Percentiles rank a stretch among this genome's conserved stretches.
Conservation (phyloP, 2,797 vertebrate species). For the Pseudomugil gertrudae region DNA sequence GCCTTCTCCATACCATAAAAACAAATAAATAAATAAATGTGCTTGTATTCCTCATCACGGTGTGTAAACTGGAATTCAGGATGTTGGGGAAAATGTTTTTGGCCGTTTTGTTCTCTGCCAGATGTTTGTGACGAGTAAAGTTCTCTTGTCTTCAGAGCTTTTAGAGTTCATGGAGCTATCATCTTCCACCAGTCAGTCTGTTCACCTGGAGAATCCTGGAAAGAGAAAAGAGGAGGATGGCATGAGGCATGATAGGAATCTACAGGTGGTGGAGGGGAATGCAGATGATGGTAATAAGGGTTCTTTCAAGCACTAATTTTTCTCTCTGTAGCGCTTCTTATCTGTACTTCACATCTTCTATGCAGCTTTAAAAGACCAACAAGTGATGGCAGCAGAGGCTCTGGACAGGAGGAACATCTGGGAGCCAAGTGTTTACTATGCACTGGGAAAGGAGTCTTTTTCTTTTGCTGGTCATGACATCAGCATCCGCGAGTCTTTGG, state of each 20-base stretch:
- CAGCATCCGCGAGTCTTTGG: conserved; percentile 89
- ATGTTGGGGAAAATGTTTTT: background rate
- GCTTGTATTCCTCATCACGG: background rate
- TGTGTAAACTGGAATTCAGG: background rate
- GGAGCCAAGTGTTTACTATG: conserved; percentile 81
- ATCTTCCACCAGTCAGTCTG: background rate
- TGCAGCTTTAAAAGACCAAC: conserved; percentile 31
- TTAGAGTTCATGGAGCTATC: conserved; percentile 50
- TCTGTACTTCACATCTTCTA: background rate
- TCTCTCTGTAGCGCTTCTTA: background rate
- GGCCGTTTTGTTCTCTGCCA: background rate
- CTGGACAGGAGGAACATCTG: conserved; percentile 68
- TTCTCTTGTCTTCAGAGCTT: background rate
- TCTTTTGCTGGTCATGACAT: conserved; percentile 86
- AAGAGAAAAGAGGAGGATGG: conserved; percentile 18
- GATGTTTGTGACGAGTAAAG: background rate
- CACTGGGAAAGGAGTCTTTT: conserved; percentile 86
- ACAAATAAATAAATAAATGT: too few relatives aligned
- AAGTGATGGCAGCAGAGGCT: conserved; percentile 59
- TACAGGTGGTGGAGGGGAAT: conserved; percentile 15
- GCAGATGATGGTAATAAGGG: conserved; percentile 40
- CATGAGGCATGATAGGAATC: conserved; percentile 8
- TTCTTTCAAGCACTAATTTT: background rate
- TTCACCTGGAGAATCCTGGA: conserved; percentile 11
- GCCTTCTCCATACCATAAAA: too few relatives aligned